These are phyloP conservation scores for Ormyrus labotus DNA, from an alignment of 2,888 invertebrate species.

Conservation along the genomic window DNA sequence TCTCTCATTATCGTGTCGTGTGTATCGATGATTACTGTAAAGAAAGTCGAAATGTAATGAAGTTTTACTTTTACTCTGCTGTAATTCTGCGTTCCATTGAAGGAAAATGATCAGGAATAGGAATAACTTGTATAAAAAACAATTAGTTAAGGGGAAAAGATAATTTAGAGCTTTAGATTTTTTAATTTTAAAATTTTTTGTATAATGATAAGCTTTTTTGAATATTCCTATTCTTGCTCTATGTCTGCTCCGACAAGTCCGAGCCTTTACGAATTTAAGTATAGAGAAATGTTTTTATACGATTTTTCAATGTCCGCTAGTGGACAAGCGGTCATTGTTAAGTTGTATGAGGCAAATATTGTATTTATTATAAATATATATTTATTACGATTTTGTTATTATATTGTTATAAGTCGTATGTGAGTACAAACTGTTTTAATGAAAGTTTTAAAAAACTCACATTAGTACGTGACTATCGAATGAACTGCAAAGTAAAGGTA, in stretches of 20 bases:
- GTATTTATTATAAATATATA: conserved; percentile 57
- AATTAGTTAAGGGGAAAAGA: conserved; percentile 18
- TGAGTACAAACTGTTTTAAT: conserved; percentile 53
- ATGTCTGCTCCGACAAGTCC: conserved; percentile 35
- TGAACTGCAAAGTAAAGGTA: conserved; percentile 34
- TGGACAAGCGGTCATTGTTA: conserved; percentile 65
- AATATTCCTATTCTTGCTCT: conserved; percentile 45
- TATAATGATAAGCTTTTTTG: conserved; percentile 19
- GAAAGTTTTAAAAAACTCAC: conserved; percentile 46
- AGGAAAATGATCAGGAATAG: conserved; percentile 36
- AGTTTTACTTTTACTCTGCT: conserved; percentile 43
- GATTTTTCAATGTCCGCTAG: conserved; percentile 62
- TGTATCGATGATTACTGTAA: conserved; percentile 45
- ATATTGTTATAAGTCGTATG: conserved; percentile 50
- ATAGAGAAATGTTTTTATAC: conserved; percentile 56
- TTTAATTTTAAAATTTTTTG: conserved; percentile 23
- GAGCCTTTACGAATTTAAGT: conserved; percentile 52
- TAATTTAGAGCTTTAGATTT: conserved; percentile 24
- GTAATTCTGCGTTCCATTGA: conserved; percentile 26
- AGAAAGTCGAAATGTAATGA: conserved; percentile 20
- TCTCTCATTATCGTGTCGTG: conserved; percentile 46
- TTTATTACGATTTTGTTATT: conserved; percentile 55
- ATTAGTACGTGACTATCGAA: conserved; percentile 42
- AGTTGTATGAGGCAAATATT: conserved; percentile 61
- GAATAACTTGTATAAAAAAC: conserved; percentile 41